Base-by-base conservation (phyloP, 2,797 vertebrate species). In the Phoeniculus purpureus region DNA sequence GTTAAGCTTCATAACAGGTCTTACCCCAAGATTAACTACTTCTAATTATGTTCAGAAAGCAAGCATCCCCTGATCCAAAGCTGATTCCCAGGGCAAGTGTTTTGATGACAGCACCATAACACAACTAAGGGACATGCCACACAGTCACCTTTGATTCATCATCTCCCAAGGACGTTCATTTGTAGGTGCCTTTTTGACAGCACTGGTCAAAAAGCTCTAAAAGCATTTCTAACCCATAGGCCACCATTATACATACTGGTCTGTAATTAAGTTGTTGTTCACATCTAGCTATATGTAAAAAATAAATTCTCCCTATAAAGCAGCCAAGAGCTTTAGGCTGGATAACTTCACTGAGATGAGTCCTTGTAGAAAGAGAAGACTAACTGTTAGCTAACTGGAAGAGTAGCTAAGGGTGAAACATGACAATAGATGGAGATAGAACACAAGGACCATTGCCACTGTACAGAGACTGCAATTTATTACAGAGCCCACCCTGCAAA, bases 351-450 rank as follows among this genome's bases (percentile, higher is more conserved):
- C 56, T 40, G 16, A 0, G 37, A 3, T 12, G 23, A 56, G 62
- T 31, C 43, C 17, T 27, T 8, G 25, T 4, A 62, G 32, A 12
- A 82, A 79, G 52, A 37, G 21, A 92, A 55, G 37, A 22, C 31
- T 40, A 77, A 31, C 40, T 6, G 7, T 55, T 0, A 0, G 29
- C 50, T 19, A 12, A 14, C 0, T 60, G 9, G 21, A 59, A 23
- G 56, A 72, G 47, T 0, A 45, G 65, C 67, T 50, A 71, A 22
- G 58, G 20, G 40, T 19, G 13, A 56, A 66, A 62, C 3, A 11
- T 0, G 2, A 8, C 78, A 34, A 70, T 0, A 64, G 40, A 45
- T 0, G 6, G 40, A 55, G 27, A 51, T 0, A 27, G 26, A 68
- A 6, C 12, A 10, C 2, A 10, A 58, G 55, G 51, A 55, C 3